A percentile compares a stretch with the other conserved stretches of the same genome.
These are phyloP conservation scores for Polypterus senegalus DNA, from an alignment of 2,113 vertebrate species.

Conservation along the genomic window DNA sequence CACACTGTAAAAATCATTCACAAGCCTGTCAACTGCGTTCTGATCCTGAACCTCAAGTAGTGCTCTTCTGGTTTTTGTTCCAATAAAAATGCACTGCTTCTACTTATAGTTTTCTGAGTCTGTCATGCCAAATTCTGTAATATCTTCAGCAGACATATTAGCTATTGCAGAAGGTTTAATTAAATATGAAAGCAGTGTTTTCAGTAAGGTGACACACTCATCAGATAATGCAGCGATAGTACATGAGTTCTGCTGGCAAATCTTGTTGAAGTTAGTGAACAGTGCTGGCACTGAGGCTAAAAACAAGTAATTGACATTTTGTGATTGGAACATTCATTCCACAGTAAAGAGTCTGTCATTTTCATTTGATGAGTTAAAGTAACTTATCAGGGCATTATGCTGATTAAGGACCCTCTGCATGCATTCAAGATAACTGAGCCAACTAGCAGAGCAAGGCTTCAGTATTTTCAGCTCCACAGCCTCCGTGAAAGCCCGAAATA, in stretches of 20 bases:
- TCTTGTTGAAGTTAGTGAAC: neutral
- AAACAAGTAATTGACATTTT: neutral
- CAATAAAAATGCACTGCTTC: neutral
- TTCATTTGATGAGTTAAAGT: neutral
- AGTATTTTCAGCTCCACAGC: neutral
- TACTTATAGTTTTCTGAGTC: neutral
- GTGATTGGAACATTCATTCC: neutral
- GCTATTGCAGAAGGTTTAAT: neutral
- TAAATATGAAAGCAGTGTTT: neutral
- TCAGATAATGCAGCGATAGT: neutral
- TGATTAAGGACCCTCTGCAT: neutral
- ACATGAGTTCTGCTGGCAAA: neutral
- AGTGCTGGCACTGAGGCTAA: neutral
- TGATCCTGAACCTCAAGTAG: neutral
- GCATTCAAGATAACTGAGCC: neutral
- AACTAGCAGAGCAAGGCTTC: neutral
- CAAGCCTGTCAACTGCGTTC: neutral
- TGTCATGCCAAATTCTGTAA: neutral
- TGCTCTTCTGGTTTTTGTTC: neutral
- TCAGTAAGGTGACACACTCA: neutral
- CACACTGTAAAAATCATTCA: neutral
- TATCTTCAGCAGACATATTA: neutral
- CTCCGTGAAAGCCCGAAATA: neutral
- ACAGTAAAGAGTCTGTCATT: neutral
- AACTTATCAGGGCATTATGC: neutral